These are phyloP conservation scores for Melieria crassipennis DNA, from an alignment of 2,888 invertebrate species.

Conservation along the genomic window DNA sequence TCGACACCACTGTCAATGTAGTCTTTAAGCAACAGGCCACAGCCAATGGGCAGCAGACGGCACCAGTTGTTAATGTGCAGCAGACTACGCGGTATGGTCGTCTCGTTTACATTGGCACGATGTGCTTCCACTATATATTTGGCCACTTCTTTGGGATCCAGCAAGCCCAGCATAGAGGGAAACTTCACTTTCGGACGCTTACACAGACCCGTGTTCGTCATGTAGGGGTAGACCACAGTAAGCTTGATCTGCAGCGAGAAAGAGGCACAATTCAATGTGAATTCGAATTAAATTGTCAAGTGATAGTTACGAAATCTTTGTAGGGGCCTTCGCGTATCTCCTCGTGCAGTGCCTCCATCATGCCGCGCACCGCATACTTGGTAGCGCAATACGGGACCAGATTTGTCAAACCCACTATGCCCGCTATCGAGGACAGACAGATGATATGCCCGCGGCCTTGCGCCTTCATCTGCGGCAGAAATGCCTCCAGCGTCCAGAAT, in stretches of 20 bases:
- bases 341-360: slow-evolving; percentile 84
- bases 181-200: slow-evolving; percentile 80
- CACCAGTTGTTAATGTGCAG: slow-evolving; percentile 69
- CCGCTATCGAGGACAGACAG: slow-evolving; percentile 80
- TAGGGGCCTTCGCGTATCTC: slow-evolving; percentile 73
- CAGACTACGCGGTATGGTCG: slow-evolving; percentile 74
- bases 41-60: slow-evolving; percentile 70
- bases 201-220: slow-evolving; percentile 87
- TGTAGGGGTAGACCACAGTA: slow-evolving; percentile 87
- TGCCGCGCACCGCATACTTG: slow-evolving; percentile 84
- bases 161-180: slow-evolving; percentile 73
- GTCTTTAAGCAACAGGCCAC: slow-evolving; percentile 70
- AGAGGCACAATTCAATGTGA: slow-evolving; percentile 1
- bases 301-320: slow-evolving; percentile 53
- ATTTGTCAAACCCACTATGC: slow-evolving; percentile 76
- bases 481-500: slow-evolving; percentile 79
- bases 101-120: slow-evolving; percentile 70
- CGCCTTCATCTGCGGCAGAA: slow-evolving; percentile 80
- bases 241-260: slow-evolving; percentile 71
- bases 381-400: slow-evolving; percentile 84
- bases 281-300: background rate
- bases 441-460: slow-evolving; percentile 81
- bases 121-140: slow-evolving; percentile 75
- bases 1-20: slow-evolving; percentile 76
- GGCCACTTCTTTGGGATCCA: slow-evolving; percentile 74